Evolutionary conservation across 2,797 vertebrate species (phyloP), one percentile per base, ranked within the genome.

Genomic region (Cirrhinus molitorella): DNA sequence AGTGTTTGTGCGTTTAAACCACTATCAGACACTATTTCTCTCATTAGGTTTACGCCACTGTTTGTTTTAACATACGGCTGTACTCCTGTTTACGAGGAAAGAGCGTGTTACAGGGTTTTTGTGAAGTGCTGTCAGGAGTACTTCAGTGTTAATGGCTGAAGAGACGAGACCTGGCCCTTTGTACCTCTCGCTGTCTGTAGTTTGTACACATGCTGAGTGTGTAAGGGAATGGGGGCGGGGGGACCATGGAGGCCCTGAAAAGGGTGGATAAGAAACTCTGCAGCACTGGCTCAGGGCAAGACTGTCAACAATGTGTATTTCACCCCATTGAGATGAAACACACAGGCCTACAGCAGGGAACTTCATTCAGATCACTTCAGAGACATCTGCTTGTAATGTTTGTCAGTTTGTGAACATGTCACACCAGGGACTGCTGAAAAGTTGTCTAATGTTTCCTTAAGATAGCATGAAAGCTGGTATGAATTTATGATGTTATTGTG

Each of bases 301-400:
- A 92, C 88, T 90, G 91, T 93, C 91, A 93, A 93, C 93, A 93
- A 94, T 91, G 91, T 90, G 87, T 88, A 88, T 85, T 92, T 91
- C 90, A 77, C 88, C 90, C 91, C 90, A 90, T 88, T 87, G 88
- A 89, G 83, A 92, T 86, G 83, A 88, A 86, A 86, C 71, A 85
- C 74, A 53, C 66, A 80, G 67, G 72, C 43, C 75, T 79, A 79
- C 65, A 59, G 51, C 43, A 34, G 31, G 61, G 34, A 59, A 21
- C 34, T 67, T 51, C 63, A 25, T 75, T 66, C 31, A 82, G 47
- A 66, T 74, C 72, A 21, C 61, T 55, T 31, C 45, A 75, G 47
- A 75, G 37, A 67, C 71, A 75, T 55, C 47, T 25, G 45, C 28
- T 75, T 37, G 11, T 19, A 40, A 61, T 77, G 77, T 80, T 45